Evolutionary conservation across 2,797 vertebrate genomes (phyloP).

Genomic region (Valencia hispanica): DNA sequence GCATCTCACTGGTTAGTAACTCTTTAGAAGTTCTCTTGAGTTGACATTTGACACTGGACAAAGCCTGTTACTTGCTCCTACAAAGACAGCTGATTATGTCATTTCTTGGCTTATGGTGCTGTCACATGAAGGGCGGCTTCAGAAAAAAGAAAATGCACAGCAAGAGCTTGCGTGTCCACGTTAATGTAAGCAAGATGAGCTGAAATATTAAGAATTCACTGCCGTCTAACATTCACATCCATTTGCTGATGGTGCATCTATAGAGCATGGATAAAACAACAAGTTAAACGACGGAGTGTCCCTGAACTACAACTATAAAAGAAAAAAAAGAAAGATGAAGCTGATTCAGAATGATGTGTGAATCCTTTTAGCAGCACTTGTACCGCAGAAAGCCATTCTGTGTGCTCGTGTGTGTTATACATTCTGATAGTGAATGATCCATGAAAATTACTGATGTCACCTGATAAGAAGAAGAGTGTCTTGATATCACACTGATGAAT

Average conservation of each 20-base stretch:
- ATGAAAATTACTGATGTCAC: conserved; percentile 38
- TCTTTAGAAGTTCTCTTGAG: conserved; percentile 65
- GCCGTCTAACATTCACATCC: conserved; percentile 54
- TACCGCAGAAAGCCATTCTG: conserved; percentile 16
- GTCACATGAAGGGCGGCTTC: conserved; percentile 24
- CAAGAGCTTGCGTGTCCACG: conserved; percentile 50
- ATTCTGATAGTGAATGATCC: conserved; percentile 35
- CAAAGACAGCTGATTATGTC: conserved; percentile 68
- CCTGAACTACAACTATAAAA: conserved; percentile 23
- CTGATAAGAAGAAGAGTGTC: conserved; percentile 61
- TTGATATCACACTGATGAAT: conserved; percentile 22
- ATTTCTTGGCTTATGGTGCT: conserved; percentile 69
- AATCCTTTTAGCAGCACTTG: conserved; percentile 37
- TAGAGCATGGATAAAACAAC: conserved; percentile 23
- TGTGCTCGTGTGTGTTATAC: conserved; percentile 9
- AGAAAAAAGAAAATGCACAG: not conserved
- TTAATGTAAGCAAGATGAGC: conserved; percentile 64
- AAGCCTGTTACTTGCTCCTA: conserved; percentile 66
- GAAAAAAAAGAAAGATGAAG: conserved; percentile 38
- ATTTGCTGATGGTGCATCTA: conserved; percentile 42
- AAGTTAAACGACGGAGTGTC: conserved; percentile 26
- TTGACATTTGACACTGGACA: conserved; percentile 61
- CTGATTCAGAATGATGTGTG: conserved; percentile 40
- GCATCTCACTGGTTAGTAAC: conserved; percentile 35
- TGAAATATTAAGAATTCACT: conserved; percentile 57